Base-by-base conservation (phyloP, 2,113 vertebrate genomes). In the Chascanopsetta lugubris region DNA sequence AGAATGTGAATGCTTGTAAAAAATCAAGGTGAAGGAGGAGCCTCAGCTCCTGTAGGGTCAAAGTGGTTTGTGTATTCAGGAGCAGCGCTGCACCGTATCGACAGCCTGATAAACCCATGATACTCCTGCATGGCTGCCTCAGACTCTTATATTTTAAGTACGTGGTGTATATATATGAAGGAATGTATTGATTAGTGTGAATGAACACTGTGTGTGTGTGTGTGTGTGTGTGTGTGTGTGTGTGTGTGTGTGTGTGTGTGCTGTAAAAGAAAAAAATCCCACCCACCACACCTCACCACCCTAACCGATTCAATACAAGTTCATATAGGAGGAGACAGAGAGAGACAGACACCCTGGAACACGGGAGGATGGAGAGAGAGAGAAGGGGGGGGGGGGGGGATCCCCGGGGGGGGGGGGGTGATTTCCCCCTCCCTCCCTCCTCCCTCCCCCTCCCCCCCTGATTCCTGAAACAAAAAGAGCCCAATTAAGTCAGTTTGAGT, bases 401-500 rank as follows among this genome's bases (percentile, higher is more conserved):
- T 74, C 70, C 60, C 72, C 42, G 63, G 58, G 26, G n/a, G 77
- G 53, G 18, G 79, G 56, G 69, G 32, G 79, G 77, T 24, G 50
- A 60, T 69, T 74, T 68, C 56, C 56, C 80, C 83, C 66, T 34
- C 30, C 13, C 10, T 6, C 60, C 20, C 61, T 26, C 25, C 47
- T 10, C 13, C 3, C n/a, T 9, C 40, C 40, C 40, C n/a, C 54
- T 51, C 50, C n/a, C 51, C 20, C 20, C 61, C 32, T 38, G 27
- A 81, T 88, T 85, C 68, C 69, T 73, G 62, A 90, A 90, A 91
- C 86, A 91, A 91, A 92, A 91, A 88, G 80, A 84, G 76, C 82
- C 81, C 87, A 90, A 90, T 90, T 91, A 90, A 91, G 88, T 90
- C 86, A 86, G 80, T 88, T 87, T 87, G 85, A 90, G 88, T 88